Percentiles rank a stretch among this genome's conserved stretches.
phyloP scores from a whole-genome alignment of 1,140 invertebrate species.

The Lepidostoma basale region DNA sequence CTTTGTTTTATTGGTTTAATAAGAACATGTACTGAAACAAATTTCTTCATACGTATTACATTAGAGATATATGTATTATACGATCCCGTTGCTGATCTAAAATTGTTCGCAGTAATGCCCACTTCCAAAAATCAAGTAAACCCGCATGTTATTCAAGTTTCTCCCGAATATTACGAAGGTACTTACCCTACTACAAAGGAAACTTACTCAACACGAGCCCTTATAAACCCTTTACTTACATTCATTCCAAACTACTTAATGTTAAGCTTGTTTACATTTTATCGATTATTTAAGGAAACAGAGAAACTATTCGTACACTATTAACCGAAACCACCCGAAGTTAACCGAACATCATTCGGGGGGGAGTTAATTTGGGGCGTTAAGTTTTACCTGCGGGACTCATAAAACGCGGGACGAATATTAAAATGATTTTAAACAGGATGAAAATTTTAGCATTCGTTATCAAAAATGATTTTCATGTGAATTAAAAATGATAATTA shows the following conservation, averaged over 20 bases:
- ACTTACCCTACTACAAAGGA: too few species aligned
- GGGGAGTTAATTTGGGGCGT: slow-evolving; percentile 40
- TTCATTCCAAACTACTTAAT: slow-evolving; percentile 15
- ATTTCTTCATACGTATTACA: too few species aligned
- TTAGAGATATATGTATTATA: too few species aligned
- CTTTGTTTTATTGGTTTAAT: too few species aligned
- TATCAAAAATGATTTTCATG: too few species aligned
- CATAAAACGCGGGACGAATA: slow-evolving; percentile 27
- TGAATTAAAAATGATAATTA: too few species aligned
- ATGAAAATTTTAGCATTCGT: not conserved
- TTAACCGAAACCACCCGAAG: slow-evolving; percentile 1
- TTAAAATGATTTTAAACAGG: not conserved
- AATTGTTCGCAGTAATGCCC: too few species aligned
- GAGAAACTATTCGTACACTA: not conserved
- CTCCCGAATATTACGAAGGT: too few species aligned
- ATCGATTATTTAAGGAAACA: slow-evolving; percentile 15
- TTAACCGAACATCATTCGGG: not conserved
- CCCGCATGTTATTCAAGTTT: too few species aligned
- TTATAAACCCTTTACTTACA: not conserved
- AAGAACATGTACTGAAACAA: too few species aligned
- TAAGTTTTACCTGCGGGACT: slow-evolving; percentile 45
- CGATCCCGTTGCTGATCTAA: too few species aligned
- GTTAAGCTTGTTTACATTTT: slow-evolving; percentile 21
- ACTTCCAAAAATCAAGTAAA: too few species aligned
- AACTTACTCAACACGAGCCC: not conserved